Evolutionary conservation across 2,888 invertebrate species (phyloP).

Genomic region (Leptopilina syphax): DNA sequence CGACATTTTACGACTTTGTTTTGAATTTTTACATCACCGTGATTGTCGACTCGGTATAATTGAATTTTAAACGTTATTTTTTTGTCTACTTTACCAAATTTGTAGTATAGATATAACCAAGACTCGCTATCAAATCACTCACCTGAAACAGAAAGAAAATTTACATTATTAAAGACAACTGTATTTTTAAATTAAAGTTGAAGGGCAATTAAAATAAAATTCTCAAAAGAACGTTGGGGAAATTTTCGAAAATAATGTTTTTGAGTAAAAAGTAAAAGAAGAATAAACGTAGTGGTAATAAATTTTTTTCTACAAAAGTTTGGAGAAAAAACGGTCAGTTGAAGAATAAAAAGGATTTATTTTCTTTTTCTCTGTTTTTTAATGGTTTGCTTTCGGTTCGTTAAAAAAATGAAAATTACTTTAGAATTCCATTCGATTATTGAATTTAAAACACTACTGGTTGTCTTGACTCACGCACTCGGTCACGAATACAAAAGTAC

Average conservation of each 20-base stretch:
- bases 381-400: not conserved
- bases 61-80: constrained; percentile 35
- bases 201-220: too few species aligned
- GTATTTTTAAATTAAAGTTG: too few species aligned
- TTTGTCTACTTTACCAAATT: not conserved
- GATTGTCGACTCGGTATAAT: constrained; percentile 25
- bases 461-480: constrained; percentile 51
- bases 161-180: not conserved
- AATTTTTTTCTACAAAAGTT: too few species aligned
- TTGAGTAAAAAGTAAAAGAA: too few species aligned
- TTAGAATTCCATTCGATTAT: not conserved
- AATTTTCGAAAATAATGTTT: too few species aligned
- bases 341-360: too few species aligned
- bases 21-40: constrained; percentile 59
- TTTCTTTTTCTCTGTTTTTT: not conserved
- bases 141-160: constrained; percentile 54
- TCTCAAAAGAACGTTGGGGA: too few species aligned
- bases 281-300: too few species aligned
- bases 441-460: constrained; percentile 39
- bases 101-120: not conserved
- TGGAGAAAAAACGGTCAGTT: too few species aligned
- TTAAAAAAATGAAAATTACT: constrained; percentile 8
- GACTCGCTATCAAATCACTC: constrained; percentile 43
- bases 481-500: constrained; percentile 55
- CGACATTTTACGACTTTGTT: constrained; percentile 63